Evolutionary conservation across 2,797 vertebrate species (phyloP), one percentile per base, ranked within the genome.

Genomic region (Anguilla anguilla): DNA sequence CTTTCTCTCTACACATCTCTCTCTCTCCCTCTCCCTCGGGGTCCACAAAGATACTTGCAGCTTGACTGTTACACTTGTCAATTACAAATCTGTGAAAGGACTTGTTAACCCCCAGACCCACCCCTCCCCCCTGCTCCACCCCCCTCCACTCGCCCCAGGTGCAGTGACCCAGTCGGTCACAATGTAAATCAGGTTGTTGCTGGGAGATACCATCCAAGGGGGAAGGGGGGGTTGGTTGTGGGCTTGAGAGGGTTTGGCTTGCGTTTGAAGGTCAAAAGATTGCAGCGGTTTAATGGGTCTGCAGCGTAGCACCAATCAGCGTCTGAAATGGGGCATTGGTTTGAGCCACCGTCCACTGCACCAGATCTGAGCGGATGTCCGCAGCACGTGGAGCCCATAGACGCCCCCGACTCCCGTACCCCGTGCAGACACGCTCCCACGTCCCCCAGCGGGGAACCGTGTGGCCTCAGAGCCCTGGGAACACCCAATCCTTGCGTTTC

Each of bases 201-300:
- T 86, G 88, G 92, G 91, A 85, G 83, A 22, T 87, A 90, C 89
- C 88, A 89, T 91, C 86, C 89, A 61, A 86, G 89, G 87, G 88
- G 87, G 46, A 85, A 3, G 81, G 86, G 74, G 84, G 87, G 83
- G 39, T 53, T 84, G 10, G 55, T 15, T n/a, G n/a, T 35, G 53
- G 79, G 89, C 84, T 88, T 90, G 90, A 93, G 90, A 90, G 93
- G 92, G 79, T 88, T 86, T 57, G 89, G 90, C 55, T 93, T 89
- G 90, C 92, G 92, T 91, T 91, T 95, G 93, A 95, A 96, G 96
- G 96, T 96, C 94, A 92, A 90, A 90, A 85, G 83, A 86, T 85
- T 83, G 53, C 51, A 74, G 83, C 67, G 15, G 53, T 88, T 85
- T 87, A 74, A 53, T 79, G 85, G 43, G 39, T 6, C 51, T 43